Base-by-base conservation (phyloP, 2,888 invertebrate genomes). In the Xestia ashworthii region DNA sequence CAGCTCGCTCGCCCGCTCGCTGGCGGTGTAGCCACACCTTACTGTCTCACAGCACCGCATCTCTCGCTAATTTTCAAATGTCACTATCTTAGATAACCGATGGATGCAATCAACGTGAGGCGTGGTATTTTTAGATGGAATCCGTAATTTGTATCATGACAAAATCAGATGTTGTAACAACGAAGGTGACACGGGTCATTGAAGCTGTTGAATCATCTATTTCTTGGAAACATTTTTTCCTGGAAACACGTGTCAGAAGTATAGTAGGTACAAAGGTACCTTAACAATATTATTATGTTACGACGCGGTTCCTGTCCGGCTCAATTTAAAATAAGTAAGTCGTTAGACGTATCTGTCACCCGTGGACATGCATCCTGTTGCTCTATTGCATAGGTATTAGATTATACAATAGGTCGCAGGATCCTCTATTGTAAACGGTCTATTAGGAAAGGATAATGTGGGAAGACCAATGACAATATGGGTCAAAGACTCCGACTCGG, bases 61-160 rank as follows among this genome's bases (percentile, higher is more conserved):
- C 60, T 80, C 50, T 60, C 70, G 79, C 82, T 90, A 87, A 87
- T 88, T 91, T 89, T 86, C 87, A 92, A 92, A 93, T 92, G 92
- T 93, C 90, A 93, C 92, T 89, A 90, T 91, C 90, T 87, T 84
- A 83, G 84, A 79, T 79, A 60, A 76, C 66, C 19, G 62, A 68
- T 68, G 25, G 64, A 55, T 71, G 44, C 66, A 79, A 32, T 64
- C 25, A 65, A 44, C 19, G 62, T 66, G 69, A 74, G 65, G 6
- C 3, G 48, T 46, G n/a, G 0, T 72, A 62, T 66, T 72, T 67
- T 62, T 62, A 76, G 60, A 70, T 2, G 6, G 32, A 25, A 69
- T 53, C 71, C 11, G 32, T 19, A 19, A 4, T 16, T 25, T 58
- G 44, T 38, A 22, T 22, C 16, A 53, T 4, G 22, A 46, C 25